These are phyloP conservation scores for Megaceryle alcyon DNA, from an alignment of 2,797 vertebrate genomes.

Conservation along the genomic window DNA sequence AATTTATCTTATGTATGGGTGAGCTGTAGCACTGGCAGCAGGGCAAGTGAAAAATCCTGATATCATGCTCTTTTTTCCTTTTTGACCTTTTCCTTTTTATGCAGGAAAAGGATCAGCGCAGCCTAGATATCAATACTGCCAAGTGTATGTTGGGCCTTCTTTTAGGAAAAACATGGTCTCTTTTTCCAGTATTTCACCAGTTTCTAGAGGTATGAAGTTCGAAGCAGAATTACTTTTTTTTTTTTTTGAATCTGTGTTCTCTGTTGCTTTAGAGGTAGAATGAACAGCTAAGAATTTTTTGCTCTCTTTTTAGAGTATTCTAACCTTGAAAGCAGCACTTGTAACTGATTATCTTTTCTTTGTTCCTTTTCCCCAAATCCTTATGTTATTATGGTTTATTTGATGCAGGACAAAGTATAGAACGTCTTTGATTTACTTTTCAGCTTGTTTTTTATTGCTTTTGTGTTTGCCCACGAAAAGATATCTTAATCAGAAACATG, in stretches of 20 bases:
- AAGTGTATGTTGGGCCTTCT: slow-evolving; percentile 99
- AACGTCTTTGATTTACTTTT: not conserved
- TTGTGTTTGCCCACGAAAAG: not conserved
- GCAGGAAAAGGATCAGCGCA: slow-evolving; percentile 99
- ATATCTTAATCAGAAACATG: not conserved
- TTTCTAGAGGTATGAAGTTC: slow-evolving; percentile 92
- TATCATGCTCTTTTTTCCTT: slow-evolving; percentile 18
- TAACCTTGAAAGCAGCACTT: not conserved
- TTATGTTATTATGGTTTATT: not conserved
- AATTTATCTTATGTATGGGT: not conserved
- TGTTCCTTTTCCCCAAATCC: not conserved
- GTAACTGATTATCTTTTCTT: not conserved
- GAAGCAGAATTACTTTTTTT: not conserved
- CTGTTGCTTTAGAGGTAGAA: not conserved
- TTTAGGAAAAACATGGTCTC: slow-evolving; percentile 97
- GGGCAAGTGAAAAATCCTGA: slow-evolving; percentile 7
- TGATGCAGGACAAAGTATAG: not conserved
- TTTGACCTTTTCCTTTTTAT: slow-evolving; percentile 60
- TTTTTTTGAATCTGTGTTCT: not conserved
- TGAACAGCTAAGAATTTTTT: not conserved
- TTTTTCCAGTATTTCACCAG: slow-evolving; percentile 99
- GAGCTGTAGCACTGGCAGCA: not conserved
- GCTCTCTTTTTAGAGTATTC: not conserved
- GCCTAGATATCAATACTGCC: slow-evolving; percentile 99
- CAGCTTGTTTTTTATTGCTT: not conserved